Base-by-base conservation (phyloP, 2,113 vertebrate genomes). In the Gallinago media region DNA sequence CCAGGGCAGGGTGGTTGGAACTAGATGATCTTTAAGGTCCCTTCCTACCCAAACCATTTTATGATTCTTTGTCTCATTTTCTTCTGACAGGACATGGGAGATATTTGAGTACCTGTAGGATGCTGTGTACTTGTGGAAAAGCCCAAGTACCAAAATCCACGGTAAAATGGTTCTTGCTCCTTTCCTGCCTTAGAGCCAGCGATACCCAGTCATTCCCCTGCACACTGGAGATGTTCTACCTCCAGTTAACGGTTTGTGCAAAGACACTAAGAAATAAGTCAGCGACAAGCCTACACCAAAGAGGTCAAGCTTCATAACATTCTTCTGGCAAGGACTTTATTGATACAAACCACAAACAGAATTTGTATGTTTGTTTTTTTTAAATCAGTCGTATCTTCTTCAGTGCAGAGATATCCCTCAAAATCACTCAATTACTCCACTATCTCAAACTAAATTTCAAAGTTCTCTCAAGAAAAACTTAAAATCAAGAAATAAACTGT, bases 291-390 rank as follows among this genome's bases (percentile, higher is more conserved):
- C 36, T 26, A 2, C 3, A 70, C 40, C 16, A 47, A 42, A 66
- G 21, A 49, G 8, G 9, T 54, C 42, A 66, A 23, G 26, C 27
- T 74, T 40, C 19, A 6, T 7, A 1, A 34, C 0, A 0, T 46
- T 80, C 25, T 92, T 49, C 59, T 67, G 56, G 66, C 42, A 83
- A 59, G 19, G 25, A 42, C 62, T 67, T 61, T 49, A 58, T 6
- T 23, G 11, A n/a, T 6, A 47, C 6, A 44, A 73, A 54, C 11
- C 34, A 56, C 15, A 54, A 81, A 27, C 2, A 44, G 12, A 58
- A 79, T 49, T 68, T 61, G 2, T 26, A 44, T 5, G 14, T 54
- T 54, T 54, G 27, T 14, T 4, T 15, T 34, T 36, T 44, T 59
- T 73, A 29, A n/a, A 66, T 12, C 4, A 55, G 12, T 36, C 34